A percentile compares a stretch with the other conserved stretches of the same genome.
Conservation (phyloP, 2,888 invertebrate species). For the Hedychridium roseum region DNA sequence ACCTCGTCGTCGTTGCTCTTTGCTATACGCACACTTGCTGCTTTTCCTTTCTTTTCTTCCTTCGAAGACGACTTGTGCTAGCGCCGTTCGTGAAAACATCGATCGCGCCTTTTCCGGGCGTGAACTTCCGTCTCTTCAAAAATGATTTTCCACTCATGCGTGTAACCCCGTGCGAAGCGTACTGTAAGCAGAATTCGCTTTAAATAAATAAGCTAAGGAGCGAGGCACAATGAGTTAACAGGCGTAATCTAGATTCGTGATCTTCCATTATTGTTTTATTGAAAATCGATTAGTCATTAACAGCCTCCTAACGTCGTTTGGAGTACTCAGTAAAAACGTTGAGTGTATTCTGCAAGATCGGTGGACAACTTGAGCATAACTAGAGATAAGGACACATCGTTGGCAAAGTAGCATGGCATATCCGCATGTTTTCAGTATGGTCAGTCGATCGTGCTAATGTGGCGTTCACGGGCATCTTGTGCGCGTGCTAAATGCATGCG, state of each 20-base stretch:
- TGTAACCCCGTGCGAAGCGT: background rate
- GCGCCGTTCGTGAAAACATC: conserved; percentile 27
- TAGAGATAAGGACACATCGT: conserved; percentile 5
- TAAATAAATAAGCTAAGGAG: background rate
- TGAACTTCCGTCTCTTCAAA: background rate
- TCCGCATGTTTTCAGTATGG: conserved; percentile 16
- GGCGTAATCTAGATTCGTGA: too few species aligned
- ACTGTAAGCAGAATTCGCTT: background rate
- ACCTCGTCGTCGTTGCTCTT: background rate
- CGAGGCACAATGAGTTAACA: background rate
- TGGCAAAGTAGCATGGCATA: conserved; percentile 1
- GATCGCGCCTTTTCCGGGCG: conserved; percentile 1
- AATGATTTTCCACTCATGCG: background rate
- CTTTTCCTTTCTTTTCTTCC: conserved; percentile 10
- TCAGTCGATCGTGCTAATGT: conserved; percentile 7
- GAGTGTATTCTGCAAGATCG: too few species aligned
- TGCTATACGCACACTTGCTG: background rate
- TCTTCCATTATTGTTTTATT: too few species aligned
- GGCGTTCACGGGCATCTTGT: background rate
- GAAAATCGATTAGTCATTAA: too few species aligned
- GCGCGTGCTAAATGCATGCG: background rate
- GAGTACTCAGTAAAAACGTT: too few species aligned
- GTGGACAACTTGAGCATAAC: too few species aligned
- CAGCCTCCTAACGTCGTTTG: too few species aligned
- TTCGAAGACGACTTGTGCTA: conserved; percentile 7